Evolutionary conservation across 1,140 invertebrate genomes (phyloP).

Genomic region (Latrodectus geometricus): DNA sequence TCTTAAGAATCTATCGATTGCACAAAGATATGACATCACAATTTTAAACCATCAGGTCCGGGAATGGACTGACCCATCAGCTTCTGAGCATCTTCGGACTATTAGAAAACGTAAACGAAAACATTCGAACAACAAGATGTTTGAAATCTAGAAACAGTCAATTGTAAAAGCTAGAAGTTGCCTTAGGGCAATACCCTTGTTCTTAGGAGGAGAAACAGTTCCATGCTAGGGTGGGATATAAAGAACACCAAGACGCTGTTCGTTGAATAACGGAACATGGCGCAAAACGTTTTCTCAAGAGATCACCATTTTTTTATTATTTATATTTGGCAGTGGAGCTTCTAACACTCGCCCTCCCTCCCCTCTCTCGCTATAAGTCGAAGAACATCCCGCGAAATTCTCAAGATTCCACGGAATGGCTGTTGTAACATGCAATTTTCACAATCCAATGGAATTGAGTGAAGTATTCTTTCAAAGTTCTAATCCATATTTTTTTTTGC

Average conservation of each 20-base stretch:
- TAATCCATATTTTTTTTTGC: background rate
- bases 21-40: background rate
- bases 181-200: background rate
- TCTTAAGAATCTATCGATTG: background rate
- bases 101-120: conserved; percentile 30
- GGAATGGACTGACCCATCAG: conserved; percentile 12
- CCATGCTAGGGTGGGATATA: conserved; percentile 42
- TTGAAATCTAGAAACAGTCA: conserved; percentile 59
- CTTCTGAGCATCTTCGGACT: background rate
- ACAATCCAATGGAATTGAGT: too few relatives aligned
- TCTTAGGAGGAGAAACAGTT: conserved; percentile 38
- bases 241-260: conserved; percentile 56
- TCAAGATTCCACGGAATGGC: background rate
- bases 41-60: conserved; percentile 31
- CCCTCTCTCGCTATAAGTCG: conserved; percentile 30
- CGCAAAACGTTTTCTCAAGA: conserved; percentile 25
- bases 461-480: background rate
- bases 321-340: conserved; percentile 56
- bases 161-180: conserved; percentile 40
- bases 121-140: conserved; percentile 59
- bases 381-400: background rate
- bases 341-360: conserved; percentile 23
- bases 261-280: conserved; percentile 47
- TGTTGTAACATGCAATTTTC: conserved; percentile 3
- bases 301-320: conserved; percentile 10